A percentile compares a stretch with the other conserved stretches of the same genome.
These are phyloP conservation scores for Brachionichthys hirsutus DNA, from an alignment of 2,113 vertebrate species.

Conservation along the genomic window DNA sequence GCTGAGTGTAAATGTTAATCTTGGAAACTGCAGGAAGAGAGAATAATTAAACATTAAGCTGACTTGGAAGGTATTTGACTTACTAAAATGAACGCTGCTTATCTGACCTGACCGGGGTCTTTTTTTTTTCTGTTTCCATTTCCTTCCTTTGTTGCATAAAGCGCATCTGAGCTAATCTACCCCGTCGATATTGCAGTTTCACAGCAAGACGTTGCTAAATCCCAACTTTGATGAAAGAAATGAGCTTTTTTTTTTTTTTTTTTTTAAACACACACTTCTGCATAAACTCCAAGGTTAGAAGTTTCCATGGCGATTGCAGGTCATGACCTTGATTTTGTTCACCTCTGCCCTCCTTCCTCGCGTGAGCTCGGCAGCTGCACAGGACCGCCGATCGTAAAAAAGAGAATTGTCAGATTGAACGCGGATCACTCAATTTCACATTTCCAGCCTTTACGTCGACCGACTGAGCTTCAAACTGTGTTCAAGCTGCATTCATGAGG, in stretches of 20 bases:
- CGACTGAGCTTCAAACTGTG: background rate
- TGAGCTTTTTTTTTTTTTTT: conserved; percentile 6
- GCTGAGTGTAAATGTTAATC: background rate
- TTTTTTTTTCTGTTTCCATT: conserved; percentile 41
- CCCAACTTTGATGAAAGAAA: conserved; percentile 4
- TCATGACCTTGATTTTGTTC: conserved; percentile 45
- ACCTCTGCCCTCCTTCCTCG: conserved; percentile 51
- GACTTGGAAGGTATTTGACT: background rate
- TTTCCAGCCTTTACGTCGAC: background rate
- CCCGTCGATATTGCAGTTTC: conserved; percentile 52
- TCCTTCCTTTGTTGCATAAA: conserved; percentile 58
- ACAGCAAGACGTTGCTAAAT: conserved; percentile 45
- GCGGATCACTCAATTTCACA: background rate
- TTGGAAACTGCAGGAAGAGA: background rate
- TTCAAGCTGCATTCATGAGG: too few relatives aligned
- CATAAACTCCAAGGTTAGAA: conserved; percentile 30
- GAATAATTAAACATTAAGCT: conserved; percentile 19
- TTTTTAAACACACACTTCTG: conserved; percentile 3
- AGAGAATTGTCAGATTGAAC: background rate
- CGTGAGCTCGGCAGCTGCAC: conserved; percentile 54
- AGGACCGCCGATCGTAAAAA: conserved; percentile 20
- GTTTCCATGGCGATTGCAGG: conserved; percentile 36
- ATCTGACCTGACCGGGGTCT: conserved; percentile 5
- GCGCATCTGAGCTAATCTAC: conserved; percentile 42
- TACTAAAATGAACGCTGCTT: conserved; percentile 36